Evolutionary conservation across 2,797 vertebrate species (phyloP), one percentile per base, ranked within the genome.

Genomic region (Cynopterus sphinx): DNA sequence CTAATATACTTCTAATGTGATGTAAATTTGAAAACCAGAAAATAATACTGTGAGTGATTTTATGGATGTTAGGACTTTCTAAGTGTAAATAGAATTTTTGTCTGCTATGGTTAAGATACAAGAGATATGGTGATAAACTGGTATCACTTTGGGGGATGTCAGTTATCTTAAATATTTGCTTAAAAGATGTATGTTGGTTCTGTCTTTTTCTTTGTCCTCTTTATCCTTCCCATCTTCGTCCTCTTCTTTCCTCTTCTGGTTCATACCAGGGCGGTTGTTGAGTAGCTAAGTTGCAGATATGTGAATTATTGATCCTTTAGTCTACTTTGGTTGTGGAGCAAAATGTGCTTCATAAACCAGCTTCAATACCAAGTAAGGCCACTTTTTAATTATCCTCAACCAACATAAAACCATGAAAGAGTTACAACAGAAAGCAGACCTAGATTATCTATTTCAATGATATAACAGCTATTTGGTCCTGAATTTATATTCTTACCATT

Each of bases 401-500:
- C 39, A 73, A 46, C 49, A 33, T 77, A 49, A 94, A 70, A 75
- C 61, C 51, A 73, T 8, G 31, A 28, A 63, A 43, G 8, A 1
- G 5, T 87, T 82, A 46, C 36, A 92, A 39, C 53, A 67, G 16
- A 91, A 93, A 74, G 21, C 10, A 46, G 3, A 2, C 39, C 28
- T 77, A n/a, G 17, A 78, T 92, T 92, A 82, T 67, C 71, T 75
- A 68, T 81, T 88, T 86, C 73, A 79, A 51, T 79, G 12, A 51
- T 26, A 70, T 1, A 95, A 79, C 8, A 74, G 41, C 78, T 90
- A 12, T 94, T 87, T 90, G 75, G 57, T 26, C 36, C 26, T 79
- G 96, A 96, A 95, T 74, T 89, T 96, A 88, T 83, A 93, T 96
- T 95, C 41, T 43, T 70, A 51, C 6, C 61, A 70, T 53, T 78